Conservation (phyloP, 2,888 invertebrate genomes). For the Lycocerus yunnanus region DNA sequence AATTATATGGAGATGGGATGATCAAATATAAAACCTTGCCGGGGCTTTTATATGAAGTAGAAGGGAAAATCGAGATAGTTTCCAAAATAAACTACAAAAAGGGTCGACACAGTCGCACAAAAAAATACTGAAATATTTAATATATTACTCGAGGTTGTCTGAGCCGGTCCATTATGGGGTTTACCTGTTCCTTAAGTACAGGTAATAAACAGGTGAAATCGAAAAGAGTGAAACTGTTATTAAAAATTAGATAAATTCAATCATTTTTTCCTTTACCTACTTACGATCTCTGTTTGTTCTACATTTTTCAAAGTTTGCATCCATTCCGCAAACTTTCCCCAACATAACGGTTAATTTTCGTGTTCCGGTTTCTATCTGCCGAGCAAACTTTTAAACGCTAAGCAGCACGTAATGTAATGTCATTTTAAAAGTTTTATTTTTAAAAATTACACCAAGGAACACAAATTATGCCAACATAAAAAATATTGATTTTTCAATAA, state of each 20-base stretch:
- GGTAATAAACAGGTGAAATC: slow-evolving; percentile 8
- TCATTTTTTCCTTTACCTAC: not conserved
- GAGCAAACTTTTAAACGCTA: not conserved
- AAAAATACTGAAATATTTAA: not conserved
- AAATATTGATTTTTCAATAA: not conserved
- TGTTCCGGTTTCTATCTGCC: not conserved
- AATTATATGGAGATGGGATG: not conserved
- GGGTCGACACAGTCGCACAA: not conserved
- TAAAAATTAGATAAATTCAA: not conserved
- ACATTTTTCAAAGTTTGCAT: slow-evolving; percentile 10
- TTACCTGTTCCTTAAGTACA: slow-evolving; percentile 6
- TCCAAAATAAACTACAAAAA: not conserved
- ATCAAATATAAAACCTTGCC: not conserved
- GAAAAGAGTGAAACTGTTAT: not conserved
- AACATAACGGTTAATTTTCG: slow-evolving; percentile 7
- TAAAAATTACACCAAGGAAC: not conserved
- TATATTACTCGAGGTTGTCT: not conserved
- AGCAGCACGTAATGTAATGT: not conserved
- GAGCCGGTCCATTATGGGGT: not conserved
- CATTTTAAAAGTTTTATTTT: not conserved
- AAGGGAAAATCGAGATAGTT: not conserved
- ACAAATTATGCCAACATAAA: not conserved
- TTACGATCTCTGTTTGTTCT: slow-evolving; percentile 6
- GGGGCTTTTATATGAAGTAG: not conserved
- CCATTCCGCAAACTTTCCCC: slow-evolving; percentile 3